These are phyloP conservation scores for Mylabris sibirica DNA, from an alignment of 2,888 invertebrate species.

Conservation along the genomic window DNA sequence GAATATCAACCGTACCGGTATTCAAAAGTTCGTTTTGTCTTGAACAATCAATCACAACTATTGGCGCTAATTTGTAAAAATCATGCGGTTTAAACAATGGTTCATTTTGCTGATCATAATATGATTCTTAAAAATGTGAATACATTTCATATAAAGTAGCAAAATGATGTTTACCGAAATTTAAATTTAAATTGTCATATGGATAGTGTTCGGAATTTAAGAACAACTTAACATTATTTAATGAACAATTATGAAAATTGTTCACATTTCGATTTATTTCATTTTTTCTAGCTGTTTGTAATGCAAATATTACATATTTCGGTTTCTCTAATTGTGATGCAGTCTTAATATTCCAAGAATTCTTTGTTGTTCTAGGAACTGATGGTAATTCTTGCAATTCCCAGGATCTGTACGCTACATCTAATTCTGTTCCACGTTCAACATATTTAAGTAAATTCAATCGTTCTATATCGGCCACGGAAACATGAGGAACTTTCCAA, in stretches of 20 bases:
- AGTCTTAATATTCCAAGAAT: constrained; percentile 49
- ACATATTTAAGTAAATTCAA: constrained; percentile 21
- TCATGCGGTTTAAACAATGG: not conserved
- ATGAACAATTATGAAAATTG: constrained; percentile 43
- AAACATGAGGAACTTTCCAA: constrained; percentile 34
- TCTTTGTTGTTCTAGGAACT: constrained; percentile 24
- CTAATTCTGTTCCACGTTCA: constrained; percentile 47
- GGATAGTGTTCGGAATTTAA: constrained; percentile 54
- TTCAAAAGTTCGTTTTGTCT: not conserved
- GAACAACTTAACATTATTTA: constrained; percentile 53
- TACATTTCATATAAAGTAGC: constrained; percentile 43
- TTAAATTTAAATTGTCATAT: constrained; percentile 51
- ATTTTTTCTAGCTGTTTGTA: constrained; percentile 55
- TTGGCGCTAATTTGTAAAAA: not conserved
- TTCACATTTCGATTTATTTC: constrained; percentile 38
- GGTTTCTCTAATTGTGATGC: constrained; percentile 43
- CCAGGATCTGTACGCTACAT: no score
- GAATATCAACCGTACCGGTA: not conserved
- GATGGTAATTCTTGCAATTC: constrained; percentile 31
- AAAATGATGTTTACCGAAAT: constrained; percentile 43
- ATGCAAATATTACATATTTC: constrained; percentile 53
- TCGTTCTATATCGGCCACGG: constrained; percentile 16
- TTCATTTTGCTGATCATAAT: not conserved
- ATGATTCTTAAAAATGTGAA: no score
- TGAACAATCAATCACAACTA: not conserved